Evolutionary conservation across 2,113 vertebrate species (phyloP).

Genomic region (Corythoichthys haematopterus): DNA sequence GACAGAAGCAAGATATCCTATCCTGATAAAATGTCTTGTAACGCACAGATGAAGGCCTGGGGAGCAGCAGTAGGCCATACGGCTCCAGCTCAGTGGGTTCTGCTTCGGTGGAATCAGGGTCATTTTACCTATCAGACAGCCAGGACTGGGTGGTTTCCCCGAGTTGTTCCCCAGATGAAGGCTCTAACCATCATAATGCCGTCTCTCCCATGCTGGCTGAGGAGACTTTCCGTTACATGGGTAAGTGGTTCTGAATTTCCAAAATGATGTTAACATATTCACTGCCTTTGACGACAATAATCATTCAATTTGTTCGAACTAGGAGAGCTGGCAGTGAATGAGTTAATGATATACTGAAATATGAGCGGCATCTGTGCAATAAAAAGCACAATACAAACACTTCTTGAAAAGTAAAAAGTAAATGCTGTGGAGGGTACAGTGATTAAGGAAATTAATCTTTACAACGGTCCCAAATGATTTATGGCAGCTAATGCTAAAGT

Average conservation of each 20-base stretch:
- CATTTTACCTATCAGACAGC: slow-evolving; percentile 85
- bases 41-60: slow-evolving; percentile 75
- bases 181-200: slow-evolving; percentile 35
- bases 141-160: slow-evolving; percentile 80
- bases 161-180: slow-evolving; percentile 60
- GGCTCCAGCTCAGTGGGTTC: slow-evolving; percentile 59
- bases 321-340: too few species aligned
- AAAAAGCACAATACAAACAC: neutral
- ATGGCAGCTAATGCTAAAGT: neutral
- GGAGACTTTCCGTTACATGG: slow-evolving; percentile 90
- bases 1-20: neutral
- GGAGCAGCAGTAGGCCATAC: slow-evolving; percentile 62
- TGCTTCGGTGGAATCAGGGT: slow-evolving; percentile 66
- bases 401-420: neutral
- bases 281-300: too few species aligned
- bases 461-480: neutral
- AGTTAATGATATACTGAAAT: neutral
- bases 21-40: neutral
- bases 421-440: neutral
- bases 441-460: neutral
- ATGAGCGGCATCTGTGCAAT: neutral
- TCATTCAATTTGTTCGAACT: too few species aligned
- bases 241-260: slow-evolving; percentile 67
- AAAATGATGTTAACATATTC: neutral
- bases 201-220: slow-evolving; percentile 79